Evolutionary conservation across 37 sponge, comb jelly and placozoan genomes (phyloP).

Genomic region (Eunapius fragilis): DNA sequence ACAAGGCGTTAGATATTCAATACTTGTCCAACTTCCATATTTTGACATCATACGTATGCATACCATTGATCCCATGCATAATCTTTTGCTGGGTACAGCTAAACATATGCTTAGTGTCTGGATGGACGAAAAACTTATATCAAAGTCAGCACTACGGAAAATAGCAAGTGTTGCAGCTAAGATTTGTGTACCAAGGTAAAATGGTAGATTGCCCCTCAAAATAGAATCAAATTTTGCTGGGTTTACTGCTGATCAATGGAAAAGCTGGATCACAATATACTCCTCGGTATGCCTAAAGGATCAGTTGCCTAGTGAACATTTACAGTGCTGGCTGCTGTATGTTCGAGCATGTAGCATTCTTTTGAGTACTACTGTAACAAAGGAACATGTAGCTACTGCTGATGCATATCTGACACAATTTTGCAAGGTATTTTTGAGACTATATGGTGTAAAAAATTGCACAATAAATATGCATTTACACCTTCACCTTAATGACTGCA

Average conservation of each 20-base stretch:
- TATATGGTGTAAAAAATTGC: slow-evolving; percentile 35
- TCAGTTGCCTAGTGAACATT: slow-evolving; percentile 11
- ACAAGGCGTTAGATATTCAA: slow-evolving; percentile 31
- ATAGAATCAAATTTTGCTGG: slow-evolving; percentile 41
- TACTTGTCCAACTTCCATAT: slow-evolving; percentile 49
- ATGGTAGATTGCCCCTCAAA: slow-evolving; percentile 44
- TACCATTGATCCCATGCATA: slow-evolving; percentile 57
- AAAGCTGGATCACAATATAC: slow-evolving; percentile 36
- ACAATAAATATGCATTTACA: slow-evolving; percentile 56
- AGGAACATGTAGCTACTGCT: slow-evolving; percentile 18
- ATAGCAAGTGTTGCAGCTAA: not conserved
- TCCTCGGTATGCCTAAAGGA: slow-evolving; percentile 20
- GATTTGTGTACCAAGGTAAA: too few species aligned
- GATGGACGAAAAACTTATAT: not conserved
- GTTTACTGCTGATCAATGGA: slow-evolving; percentile 78
- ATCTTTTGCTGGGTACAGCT: slow-evolving; percentile 51
- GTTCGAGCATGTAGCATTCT: slow-evolving; percentile 44
- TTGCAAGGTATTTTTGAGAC: slow-evolving; percentile 2
- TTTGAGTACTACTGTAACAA: not conserved
- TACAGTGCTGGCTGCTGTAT: slow-evolving; percentile 53
- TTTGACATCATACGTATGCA: slow-evolving; percentile 28
- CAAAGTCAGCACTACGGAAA: not conserved
- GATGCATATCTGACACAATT: slow-evolving; percentile 17
- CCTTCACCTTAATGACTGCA: slow-evolving; percentile 22
- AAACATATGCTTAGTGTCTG: slow-evolving; percentile 28